Conservation (phyloP, 2,113 vertebrate genomes). For the Pelobates fuscus region DNA sequence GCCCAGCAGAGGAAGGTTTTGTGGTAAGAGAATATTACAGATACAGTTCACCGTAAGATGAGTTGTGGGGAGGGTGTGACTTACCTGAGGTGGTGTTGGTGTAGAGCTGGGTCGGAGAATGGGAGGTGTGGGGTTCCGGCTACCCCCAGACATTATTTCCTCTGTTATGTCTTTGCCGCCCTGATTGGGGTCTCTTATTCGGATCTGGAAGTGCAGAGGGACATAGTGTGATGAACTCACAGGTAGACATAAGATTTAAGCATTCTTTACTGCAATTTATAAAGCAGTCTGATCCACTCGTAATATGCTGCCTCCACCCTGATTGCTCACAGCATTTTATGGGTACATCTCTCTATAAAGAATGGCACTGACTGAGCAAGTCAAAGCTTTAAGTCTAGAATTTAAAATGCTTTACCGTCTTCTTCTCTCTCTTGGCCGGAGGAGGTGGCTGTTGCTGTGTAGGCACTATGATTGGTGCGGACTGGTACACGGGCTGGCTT, state of each 20-base stretch:
- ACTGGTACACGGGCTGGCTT: slow-evolving; percentile 91
- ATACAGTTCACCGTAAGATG: no score
- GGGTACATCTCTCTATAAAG: background rate
- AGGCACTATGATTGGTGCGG: slow-evolving; percentile 96
- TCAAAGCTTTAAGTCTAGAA: background rate
- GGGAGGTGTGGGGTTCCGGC: slow-evolving; percentile 92
- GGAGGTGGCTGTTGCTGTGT: slow-evolving; percentile 86
- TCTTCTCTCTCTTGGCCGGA: slow-evolving; percentile 92
- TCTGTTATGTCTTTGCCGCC: slow-evolving; percentile 97
- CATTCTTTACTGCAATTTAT: background rate
- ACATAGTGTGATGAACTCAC: background rate
- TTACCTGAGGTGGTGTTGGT: slow-evolving; percentile 92
- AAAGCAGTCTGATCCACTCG: background rate
- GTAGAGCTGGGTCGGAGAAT: slow-evolving; percentile 82
- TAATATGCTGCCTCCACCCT: background rate
- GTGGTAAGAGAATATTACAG: no score
- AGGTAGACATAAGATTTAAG: background rate
- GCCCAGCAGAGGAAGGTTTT: no score
- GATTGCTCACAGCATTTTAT: background rate
- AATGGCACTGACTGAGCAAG: background rate
- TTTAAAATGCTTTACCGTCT: slow-evolving; percentile 79
- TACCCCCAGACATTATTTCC: slow-evolving; percentile 97
- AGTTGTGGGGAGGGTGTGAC: no score
- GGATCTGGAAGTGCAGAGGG: slow-evolving; percentile 74
- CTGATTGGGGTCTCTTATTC: slow-evolving; percentile 97